Base-by-base conservation (phyloP, 1,140 invertebrate species). In the Meloidogyne exigua region DNA sequence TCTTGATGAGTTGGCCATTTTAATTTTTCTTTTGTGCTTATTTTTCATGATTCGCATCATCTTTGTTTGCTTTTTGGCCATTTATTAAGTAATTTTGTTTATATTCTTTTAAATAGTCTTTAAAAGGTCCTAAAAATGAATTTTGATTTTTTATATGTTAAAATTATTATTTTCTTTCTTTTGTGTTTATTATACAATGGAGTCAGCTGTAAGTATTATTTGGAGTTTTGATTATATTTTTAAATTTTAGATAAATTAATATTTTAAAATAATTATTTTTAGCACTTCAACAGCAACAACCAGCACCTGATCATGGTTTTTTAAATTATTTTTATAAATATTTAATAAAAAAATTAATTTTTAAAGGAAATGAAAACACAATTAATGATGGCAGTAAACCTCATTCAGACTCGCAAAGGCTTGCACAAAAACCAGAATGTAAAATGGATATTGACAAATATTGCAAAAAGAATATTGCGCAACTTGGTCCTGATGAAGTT, bases 361-460 rank as follows among this genome's bases (percentile, higher is more conserved):
- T 57, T 57, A n/a, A n/a, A n/a, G 18, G 5, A 7, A 5, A 10
- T n/a, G 49, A 5, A 7, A 21, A 57, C 49, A 9, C 49, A 57
- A 57, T n/a, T 57, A 57, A n/a, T 57, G 49, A 57, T 57, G 18
- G 18, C n/a, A 57, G 21, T 57, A 57, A 57, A 21, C 49, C 49
- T 57, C 49, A 68, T 68, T 36, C 62, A 13, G 65, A 68, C 49
- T 68, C 75, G 2, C 36, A 66, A 76, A 63, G 74, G 44, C 72
- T 78, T 26, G 77, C 76, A n/a, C 77, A 78, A 68, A 57, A 63
- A 79, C 23, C 77, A 1, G 77, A 78, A 28, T 78, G 77, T 49
- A 39, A 26, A 10, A 49, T 71, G 13, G 82, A 83, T 74, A 83
- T 83, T 68, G 73, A 83, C 26, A 80, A 80, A 28, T 73, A 78